Evolutionary conservation across 1,140 invertebrate species (phyloP).

Genomic region (Trichoplusia ni): DNA sequence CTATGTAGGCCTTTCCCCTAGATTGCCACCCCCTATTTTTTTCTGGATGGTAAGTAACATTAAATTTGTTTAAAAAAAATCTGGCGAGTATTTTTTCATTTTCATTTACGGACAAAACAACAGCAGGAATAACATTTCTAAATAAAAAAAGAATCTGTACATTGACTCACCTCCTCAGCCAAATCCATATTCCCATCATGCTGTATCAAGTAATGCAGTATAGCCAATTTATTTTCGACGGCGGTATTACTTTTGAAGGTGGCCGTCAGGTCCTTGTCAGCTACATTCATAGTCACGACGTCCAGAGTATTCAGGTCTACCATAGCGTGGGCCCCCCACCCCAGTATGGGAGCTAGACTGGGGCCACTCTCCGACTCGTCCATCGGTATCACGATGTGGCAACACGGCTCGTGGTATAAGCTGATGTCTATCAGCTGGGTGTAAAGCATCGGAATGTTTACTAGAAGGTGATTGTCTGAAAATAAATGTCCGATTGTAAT

Average conservation of each 20-base stretch:
- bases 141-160: no score
- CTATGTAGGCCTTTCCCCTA: no score
- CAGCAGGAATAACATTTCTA: no score
- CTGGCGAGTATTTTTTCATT: no score
- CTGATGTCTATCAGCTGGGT: conserved; percentile 91
- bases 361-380: conserved; percentile 83
- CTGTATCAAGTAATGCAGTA: conserved; percentile 90
- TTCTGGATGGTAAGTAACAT: no score
- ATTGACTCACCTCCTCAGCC: conserved; percentile 85
- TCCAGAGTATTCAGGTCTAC: conserved; percentile 87
- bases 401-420: conserved; percentile 89
- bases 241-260: conserved; percentile 85
- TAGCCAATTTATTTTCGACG: conserved; percentile 87
- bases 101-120: no score
- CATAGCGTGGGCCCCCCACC: conserved; percentile 81
- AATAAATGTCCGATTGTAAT: neutral
- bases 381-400: conserved; percentile 87
- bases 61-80: no score
- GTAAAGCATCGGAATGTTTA: conserved; percentile 89
- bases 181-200: conserved; percentile 88
- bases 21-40: no score
- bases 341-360: conserved; percentile 84
- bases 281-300: conserved; percentile 84
- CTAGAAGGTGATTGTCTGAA: conserved; percentile 88
- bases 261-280: conserved; percentile 84